A percentile compares a stretch with the other conserved stretches of the same genome.
These are phyloP conservation scores for Chrysolina americana DNA, from an alignment of 2,888 invertebrate species.

Conservation along the genomic window DNA sequence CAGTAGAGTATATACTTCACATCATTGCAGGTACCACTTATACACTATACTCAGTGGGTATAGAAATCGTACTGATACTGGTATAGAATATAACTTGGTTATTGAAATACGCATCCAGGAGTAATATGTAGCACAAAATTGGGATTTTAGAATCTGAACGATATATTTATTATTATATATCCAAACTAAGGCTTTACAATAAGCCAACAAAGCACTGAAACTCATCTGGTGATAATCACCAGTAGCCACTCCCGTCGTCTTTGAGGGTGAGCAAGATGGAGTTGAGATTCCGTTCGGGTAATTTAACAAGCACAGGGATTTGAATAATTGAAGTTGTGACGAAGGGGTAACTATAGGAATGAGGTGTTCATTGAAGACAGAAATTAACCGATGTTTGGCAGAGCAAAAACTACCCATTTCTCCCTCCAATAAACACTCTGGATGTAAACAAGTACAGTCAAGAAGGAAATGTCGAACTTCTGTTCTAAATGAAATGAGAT, in stretches of 20 bases:
- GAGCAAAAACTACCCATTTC: constrained; percentile 17
- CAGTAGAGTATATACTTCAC: no score
- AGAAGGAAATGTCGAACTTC: not conserved
- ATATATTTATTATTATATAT: no score
- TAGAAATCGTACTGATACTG: no score
- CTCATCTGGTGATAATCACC: not conserved
- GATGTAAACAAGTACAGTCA: constrained; percentile 6
- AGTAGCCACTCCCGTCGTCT: not conserved
- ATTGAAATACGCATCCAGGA: no score
- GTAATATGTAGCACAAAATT: no score
- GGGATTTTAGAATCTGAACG: no score
- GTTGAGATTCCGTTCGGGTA: constrained; percentile 24
- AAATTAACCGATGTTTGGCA: constrained; percentile 25
- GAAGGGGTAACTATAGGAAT: constrained; percentile 6
- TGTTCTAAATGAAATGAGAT: not conserved
- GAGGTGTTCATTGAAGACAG: constrained; percentile 20
- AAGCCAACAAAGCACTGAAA: not conserved
- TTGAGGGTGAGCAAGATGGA: not conserved
- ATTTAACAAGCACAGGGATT: constrained; percentile 25
- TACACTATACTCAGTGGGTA: no score
- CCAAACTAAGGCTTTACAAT: no score
- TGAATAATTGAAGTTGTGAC: constrained; percentile 25
- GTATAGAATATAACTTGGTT: no score
- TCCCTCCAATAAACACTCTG: constrained; percentile 1
- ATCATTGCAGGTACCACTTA: no score